Base-by-base conservation (phyloP, 2,797 vertebrate genomes). In the Acanthopagrus latus region DNA sequence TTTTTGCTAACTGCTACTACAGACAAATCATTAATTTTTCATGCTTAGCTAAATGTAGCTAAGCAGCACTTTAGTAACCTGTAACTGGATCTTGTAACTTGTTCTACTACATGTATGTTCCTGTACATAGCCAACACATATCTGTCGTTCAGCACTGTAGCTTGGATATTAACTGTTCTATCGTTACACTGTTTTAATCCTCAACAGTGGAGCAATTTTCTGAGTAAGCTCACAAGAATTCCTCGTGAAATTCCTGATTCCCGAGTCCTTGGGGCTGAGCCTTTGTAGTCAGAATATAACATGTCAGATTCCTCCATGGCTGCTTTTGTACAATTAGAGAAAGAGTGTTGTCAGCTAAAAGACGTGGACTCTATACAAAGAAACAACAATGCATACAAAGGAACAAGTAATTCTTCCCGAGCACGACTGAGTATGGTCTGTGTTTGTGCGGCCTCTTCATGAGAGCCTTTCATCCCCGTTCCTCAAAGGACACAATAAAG, bases 401-500 rank as follows among this genome's bases (percentile, higher is more conserved):
- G 79, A 84, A 82, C 71, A 23, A 75, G 74, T 66, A 57, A 82
- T 83, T 85, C 78, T 85, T 67, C 60, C 67, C 17, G 27, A 85
- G 87, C 76, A 51, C 38, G 43, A 62, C 75, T 51, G 80, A 85
- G 72, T 65, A 54, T 27, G 72, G 72, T 88, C 66, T 87, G 79
- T 83, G 81, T 89, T 88, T 82, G 81, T 66, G 58, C 74, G 83
- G 79, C 68, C 88, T 91, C 83, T 86, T 89, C 84, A 67, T 56
- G 65, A 83, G 79, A 84, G 81, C 72, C 83, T 90, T 91, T 88
- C 85, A 88, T 85, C 75, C 66, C 71, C 13, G 63, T 78, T 87
- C 84, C 86, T 88, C 84, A 83, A 81, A 88, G 82, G 81, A 88
- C 84, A 92, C 88, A 90, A 91, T 90, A 62, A 90, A 89, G 86